Conservation (phyloP, 1,140 invertebrate species). For the Pteromalus puparum region DNA sequence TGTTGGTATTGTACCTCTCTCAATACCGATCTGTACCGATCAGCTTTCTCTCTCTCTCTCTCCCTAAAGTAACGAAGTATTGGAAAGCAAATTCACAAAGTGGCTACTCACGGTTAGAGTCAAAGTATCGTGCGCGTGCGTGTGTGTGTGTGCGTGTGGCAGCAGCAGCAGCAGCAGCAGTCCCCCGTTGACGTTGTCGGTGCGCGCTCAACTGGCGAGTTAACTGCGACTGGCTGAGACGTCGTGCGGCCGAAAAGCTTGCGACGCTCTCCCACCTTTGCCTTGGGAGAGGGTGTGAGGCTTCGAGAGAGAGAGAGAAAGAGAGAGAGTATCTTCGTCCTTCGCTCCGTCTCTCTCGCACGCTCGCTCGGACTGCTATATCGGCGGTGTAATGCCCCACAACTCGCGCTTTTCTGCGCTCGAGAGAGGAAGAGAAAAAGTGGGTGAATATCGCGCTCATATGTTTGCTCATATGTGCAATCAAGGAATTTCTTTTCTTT, state of each 20-base stretch:
- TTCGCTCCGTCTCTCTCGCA: slow-evolving; percentile 55
- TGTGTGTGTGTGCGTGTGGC: too few species aligned
- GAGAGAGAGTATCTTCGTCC: slow-evolving; percentile 55
- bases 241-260: slow-evolving; percentile 60
- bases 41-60: too few species aligned
- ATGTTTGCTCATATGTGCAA: too few species aligned
- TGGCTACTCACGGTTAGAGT: slow-evolving; percentile 21
- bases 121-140: background rate
- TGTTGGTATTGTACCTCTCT: too few species aligned
- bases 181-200: slow-evolving; percentile 60
- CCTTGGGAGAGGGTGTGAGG: slow-evolving; percentile 41
- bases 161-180: background rate
- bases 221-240: slow-evolving; percentile 70
- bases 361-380: slow-evolving; percentile 46
- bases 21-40: too few species aligned
- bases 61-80: too few species aligned
- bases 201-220: slow-evolving; percentile 69
- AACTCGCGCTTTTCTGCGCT: too few species aligned
- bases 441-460: too few species aligned
- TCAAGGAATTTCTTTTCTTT: too few species aligned
- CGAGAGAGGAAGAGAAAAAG: too few species aligned
- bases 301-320: slow-evolving; percentile 52
- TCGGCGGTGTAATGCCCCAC: too few species aligned
- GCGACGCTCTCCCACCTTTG: slow-evolving; percentile 66
- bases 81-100: background rate